phyloP scores from a whole-genome alignment of 2,797 vertebrate genomes.

The Botia almorhae region DNA sequence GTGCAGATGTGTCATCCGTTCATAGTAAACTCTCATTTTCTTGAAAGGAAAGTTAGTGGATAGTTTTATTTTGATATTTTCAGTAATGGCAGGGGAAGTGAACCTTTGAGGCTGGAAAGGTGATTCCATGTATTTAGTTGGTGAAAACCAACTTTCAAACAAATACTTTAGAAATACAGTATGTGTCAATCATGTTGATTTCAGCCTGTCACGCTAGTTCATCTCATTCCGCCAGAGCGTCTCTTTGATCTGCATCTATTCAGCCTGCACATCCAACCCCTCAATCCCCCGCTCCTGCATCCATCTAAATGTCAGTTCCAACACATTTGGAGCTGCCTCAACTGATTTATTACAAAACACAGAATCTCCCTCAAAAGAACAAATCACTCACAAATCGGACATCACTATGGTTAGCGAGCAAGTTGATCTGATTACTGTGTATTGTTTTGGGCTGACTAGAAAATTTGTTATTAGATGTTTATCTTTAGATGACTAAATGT shows the following conservation, averaged over 20 bases:
- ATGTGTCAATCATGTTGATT: background rate
- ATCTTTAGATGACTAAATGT: too few species aligned
- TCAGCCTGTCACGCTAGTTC: background rate
- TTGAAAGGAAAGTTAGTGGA: conserved; percentile 27
- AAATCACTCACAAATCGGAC: background rate
- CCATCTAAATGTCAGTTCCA: background rate
- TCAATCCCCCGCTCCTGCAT: background rate
- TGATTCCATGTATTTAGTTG: conserved; percentile 10
- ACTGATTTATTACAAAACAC: background rate
- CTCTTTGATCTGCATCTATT: background rate
- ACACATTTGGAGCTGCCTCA: background rate
- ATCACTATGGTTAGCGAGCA: background rate
- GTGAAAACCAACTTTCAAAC: background rate
- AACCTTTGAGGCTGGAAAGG: conserved; percentile 32
- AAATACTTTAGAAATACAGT: background rate
- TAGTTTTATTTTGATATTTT: conserved; percentile 23
- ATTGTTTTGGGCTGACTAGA: too few species aligned
- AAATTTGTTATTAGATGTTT: too few species aligned
- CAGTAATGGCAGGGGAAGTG: conserved; percentile 17
- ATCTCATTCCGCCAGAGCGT: background rate
- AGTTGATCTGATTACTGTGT: background rate
- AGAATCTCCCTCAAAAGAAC: background rate
- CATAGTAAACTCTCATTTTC: conserved; percentile 27
- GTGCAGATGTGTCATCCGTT: conserved; percentile 19
- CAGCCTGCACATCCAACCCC: background rate